These are phyloP conservation scores for Acropora tenuis DNA, from an alignment of 64 coral and sea anemone genomes.

Conservation along the genomic window DNA sequence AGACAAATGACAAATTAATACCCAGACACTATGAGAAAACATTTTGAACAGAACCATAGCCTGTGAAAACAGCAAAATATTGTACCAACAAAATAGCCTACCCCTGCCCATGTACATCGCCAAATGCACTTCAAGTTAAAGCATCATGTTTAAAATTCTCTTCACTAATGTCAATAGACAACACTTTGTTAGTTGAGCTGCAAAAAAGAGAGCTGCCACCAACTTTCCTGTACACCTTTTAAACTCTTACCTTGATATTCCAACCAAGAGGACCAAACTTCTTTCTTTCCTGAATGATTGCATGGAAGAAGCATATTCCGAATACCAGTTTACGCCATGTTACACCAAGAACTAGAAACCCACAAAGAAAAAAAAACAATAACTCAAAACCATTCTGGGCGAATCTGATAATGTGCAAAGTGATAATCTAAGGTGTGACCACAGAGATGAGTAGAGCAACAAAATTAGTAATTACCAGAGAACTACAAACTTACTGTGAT, in stretches of 20 bases:
- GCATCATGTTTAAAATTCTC: too few species aligned
- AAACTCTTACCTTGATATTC: slow-evolving; percentile 86
- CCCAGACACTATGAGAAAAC: too few species aligned
- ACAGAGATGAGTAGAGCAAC: background rate
- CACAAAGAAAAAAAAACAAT: background rate
- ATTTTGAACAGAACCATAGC: too few species aligned
- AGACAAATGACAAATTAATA: background rate
- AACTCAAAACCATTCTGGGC: background rate
- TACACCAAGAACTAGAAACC: slow-evolving; percentile 82
- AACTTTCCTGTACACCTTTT: background rate
- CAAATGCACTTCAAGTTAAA: too few species aligned
- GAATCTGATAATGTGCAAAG: too few species aligned
- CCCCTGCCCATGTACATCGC: too few species aligned
- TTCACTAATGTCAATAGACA: too few species aligned
- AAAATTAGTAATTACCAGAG: background rate
- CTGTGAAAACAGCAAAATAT: too few species aligned
- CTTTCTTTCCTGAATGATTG: slow-evolving; percentile 99
- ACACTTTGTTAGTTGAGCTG: too few species aligned
- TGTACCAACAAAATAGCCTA: too few species aligned
- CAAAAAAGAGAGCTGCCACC: too few species aligned
- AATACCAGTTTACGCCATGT: slow-evolving; percentile 97
- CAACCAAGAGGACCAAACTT: slow-evolving; percentile 98
- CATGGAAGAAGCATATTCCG: slow-evolving; percentile 97
- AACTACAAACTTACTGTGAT: slow-evolving; percentile 73
- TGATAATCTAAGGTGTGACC: too few species aligned